Conservation (phyloP, 1,140 invertebrate genomes). For the Euborellia annulipes region DNA sequence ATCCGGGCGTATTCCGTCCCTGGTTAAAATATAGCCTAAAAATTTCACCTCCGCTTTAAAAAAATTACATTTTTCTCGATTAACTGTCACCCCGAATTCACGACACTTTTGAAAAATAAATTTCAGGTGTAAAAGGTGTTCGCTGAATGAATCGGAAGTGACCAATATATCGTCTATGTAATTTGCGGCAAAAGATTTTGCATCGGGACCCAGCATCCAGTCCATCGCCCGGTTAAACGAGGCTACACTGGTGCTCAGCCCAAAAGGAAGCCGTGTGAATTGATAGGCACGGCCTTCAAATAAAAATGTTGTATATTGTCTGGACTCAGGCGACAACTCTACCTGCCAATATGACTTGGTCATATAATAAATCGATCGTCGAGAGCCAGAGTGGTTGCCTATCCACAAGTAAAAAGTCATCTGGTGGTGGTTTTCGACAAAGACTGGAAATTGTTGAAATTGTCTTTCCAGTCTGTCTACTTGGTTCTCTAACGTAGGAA, state of each 20-base stretch:
- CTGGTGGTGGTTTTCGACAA: no score
- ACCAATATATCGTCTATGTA: conserved; percentile 15
- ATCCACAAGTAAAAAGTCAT: conserved; percentile 17
- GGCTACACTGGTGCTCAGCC: background rate
- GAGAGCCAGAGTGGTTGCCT: conserved; percentile 20
- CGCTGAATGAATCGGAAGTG: conserved; percentile 5
- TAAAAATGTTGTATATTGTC: conserved; percentile 21
- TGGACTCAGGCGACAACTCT: conserved; percentile 16
- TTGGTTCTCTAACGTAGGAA: no score
- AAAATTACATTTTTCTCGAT: conserved; percentile 22
- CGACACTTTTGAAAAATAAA: conserved; percentile 17
- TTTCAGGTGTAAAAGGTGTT: conserved; percentile 12
- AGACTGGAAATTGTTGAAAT: no score
- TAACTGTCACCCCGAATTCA: conserved; percentile 27
- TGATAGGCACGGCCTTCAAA: background rate
- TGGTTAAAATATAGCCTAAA: conserved; percentile 18
- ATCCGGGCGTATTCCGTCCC: conserved; percentile 15
- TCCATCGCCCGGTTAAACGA: background rate
- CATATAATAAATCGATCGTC: conserved; percentile 26
- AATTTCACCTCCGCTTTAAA: conserved; percentile 14
- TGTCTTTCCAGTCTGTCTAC: no score
- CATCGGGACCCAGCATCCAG: background rate
- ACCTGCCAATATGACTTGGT: conserved; percentile 28
- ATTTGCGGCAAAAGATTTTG: background rate
- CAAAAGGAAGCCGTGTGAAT: background rate